phyloP scores from a whole-genome alignment of 2,113 vertebrate genomes.

The Silurus meridionalis region DNA sequence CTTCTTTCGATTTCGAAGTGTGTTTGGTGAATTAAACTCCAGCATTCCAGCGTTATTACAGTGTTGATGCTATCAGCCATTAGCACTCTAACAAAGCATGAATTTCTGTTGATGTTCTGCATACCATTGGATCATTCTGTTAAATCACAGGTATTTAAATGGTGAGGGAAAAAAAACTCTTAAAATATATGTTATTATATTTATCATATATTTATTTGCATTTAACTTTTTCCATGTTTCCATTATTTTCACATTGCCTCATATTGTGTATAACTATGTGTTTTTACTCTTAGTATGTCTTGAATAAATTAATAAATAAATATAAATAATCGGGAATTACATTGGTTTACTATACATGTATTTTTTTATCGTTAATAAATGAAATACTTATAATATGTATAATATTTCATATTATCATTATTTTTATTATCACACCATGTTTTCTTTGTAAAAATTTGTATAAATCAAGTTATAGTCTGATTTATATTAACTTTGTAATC shows the following conservation, averaged over 20 bases:
- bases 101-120: conserved; percentile 1
- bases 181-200: not conserved
- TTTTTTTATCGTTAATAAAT: too few species aligned
- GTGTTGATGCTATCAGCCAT: conserved; percentile 8
- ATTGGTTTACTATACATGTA: too few species aligned
- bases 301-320: not conserved
- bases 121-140: not conserved
- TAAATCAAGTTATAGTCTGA: too few species aligned
- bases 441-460: too few species aligned
- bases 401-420: too few species aligned
- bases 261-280: not conserved
- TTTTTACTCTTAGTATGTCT: not conserved
- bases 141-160: not conserved
- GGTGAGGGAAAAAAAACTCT: not conserved
- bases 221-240: not conserved
- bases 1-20: conserved; percentile 17
- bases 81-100: conserved; percentile 2
- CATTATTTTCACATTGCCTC: not conserved
- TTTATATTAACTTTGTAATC: too few species aligned
- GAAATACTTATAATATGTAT: too few species aligned
- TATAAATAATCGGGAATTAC: too few species aligned
- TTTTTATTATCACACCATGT: too few species aligned
- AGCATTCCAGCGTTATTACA: conserved; percentile 19
- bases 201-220: not conserved
- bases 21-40: conserved; percentile 7